Conservation (phyloP, 2,888 invertebrate species). For the Graphium colonna region DNA sequence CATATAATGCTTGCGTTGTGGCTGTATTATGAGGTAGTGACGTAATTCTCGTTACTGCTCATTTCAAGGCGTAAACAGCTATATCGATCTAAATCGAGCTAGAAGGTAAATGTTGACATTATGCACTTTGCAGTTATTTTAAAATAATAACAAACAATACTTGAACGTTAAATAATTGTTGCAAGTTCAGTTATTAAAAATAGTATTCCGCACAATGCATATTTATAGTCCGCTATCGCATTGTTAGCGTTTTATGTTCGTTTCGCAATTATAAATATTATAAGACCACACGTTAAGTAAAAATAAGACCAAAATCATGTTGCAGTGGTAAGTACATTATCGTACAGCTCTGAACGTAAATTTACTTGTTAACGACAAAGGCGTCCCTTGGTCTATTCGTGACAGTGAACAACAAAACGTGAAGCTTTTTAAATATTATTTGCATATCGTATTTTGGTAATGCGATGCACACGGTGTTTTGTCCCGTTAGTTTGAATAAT, state of each 20-base stretch:
- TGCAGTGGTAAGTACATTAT: slow-evolving; percentile 4
- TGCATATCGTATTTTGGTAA: slow-evolving; percentile 15
- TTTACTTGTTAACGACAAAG: slow-evolving; percentile 21
- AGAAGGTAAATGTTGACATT: too few relatives aligned
- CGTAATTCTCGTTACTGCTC: too few relatives aligned
- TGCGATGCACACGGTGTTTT: slow-evolving; percentile 4
- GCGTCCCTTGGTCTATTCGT: slow-evolving; percentile 19
- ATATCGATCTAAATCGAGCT: too few relatives aligned
- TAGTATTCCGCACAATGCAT: background rate
- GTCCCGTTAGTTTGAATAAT: background rate
- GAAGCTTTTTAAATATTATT: slow-evolving; percentile 22
- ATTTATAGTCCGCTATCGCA: background rate
- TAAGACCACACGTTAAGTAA: background rate
- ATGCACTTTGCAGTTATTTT: too few relatives aligned
- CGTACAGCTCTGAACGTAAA: slow-evolving; percentile 14
- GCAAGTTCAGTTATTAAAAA: too few relatives aligned
- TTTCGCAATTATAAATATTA: too few relatives aligned
- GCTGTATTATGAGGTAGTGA: too few relatives aligned
- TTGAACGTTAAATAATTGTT: too few relatives aligned
- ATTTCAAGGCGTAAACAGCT: too few relatives aligned
- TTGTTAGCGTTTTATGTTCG: too few relatives aligned
- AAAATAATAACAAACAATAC: too few relatives aligned
- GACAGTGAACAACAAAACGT: slow-evolving; percentile 17
- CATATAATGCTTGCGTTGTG: too few relatives aligned
- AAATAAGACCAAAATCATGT: background rate